Conservation (phyloP, 2,888 invertebrate genomes). For the Falcaria lacertinaria region DNA sequence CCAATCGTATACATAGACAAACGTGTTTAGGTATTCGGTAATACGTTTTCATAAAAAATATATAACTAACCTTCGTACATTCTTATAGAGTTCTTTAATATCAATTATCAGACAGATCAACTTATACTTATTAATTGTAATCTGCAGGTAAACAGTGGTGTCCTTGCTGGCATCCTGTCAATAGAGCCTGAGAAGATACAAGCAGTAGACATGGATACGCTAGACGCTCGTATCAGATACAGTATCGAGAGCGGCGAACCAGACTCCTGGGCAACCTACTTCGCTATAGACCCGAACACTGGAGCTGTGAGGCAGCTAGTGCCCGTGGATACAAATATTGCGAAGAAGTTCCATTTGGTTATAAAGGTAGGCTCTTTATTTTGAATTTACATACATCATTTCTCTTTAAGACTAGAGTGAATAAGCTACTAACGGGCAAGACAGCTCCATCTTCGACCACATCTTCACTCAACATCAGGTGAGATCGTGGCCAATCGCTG, state of each 20-base stretch:
- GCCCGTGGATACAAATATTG: constrained; percentile 88
- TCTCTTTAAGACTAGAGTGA: too few relatives aligned
- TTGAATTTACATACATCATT: background rate
- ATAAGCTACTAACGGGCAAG: too few relatives aligned
- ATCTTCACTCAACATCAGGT: too few relatives aligned
- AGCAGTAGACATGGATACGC: constrained; percentile 93
- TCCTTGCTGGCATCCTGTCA: constrained; percentile 89
- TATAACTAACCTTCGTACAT: too few relatives aligned
- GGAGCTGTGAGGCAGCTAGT: constrained; percentile 90
- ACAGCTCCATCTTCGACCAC: too few relatives aligned
- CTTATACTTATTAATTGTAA: too few relatives aligned
- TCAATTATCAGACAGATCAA: too few relatives aligned
- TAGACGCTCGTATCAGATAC: constrained; percentile 90
- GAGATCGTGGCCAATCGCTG: too few relatives aligned
- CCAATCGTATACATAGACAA: too few relatives aligned
- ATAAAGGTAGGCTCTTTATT: constrained; percentile 86
- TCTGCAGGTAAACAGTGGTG: constrained; percentile 87
- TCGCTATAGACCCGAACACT: constrained; percentile 88
- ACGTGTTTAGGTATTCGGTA: too few relatives aligned
- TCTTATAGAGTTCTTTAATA: too few relatives aligned
- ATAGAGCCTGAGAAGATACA: constrained; percentile 93
- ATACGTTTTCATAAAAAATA: too few relatives aligned
- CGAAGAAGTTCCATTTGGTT: constrained; percentile 88
- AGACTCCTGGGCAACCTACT: constrained; percentile 87
- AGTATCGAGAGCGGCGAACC: constrained; percentile 91